These are phyloP conservation scores for Sycophila texana DNA, from an alignment of 2,888 invertebrate genomes.

Conservation along the genomic window DNA sequence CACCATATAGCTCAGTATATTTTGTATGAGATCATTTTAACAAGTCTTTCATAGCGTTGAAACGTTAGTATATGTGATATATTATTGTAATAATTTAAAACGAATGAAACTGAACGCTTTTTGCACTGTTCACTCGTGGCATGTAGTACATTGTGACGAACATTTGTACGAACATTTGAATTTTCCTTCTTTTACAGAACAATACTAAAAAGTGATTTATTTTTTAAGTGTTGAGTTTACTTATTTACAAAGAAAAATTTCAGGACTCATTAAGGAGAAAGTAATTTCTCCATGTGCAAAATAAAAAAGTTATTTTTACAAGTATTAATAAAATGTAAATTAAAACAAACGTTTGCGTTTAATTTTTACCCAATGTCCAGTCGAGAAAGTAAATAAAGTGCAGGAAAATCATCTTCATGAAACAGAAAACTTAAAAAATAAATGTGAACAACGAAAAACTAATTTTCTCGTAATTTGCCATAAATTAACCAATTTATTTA, in stretches of 20 bases:
- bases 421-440: too few relatives aligned
- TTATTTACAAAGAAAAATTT: conserved; percentile 36
- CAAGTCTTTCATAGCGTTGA: conserved; percentile 58
- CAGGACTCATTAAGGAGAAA: conserved; percentile 24
- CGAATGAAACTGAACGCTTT: conserved; percentile 30
- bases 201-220: conserved; percentile 53
- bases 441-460: too few relatives aligned
- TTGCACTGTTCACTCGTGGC: conserved; percentile 23
- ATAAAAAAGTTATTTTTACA: conserved; percentile 46
- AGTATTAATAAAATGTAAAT: conserved; percentile 48
- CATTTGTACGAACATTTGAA: conserved; percentile 29
- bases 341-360: not conserved
- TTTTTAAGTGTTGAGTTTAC: conserved; percentile 52
- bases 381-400: too few relatives aligned
- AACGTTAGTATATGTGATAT: conserved; percentile 60
- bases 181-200: conserved; percentile 30
- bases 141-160: conserved; percentile 36
- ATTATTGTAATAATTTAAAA: conserved; percentile 59
- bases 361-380: not conserved
- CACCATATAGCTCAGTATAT: conserved; percentile 24
- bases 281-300: conserved; percentile 28
- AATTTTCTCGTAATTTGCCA: too few relatives aligned
- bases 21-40: conserved; percentile 34
- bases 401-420: too few relatives aligned
- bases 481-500: too few relatives aligned